These are phyloP conservation scores for Paraescarpia echinospica DNA, from an alignment of 1,140 invertebrate species.

Conservation along the genomic window DNA sequence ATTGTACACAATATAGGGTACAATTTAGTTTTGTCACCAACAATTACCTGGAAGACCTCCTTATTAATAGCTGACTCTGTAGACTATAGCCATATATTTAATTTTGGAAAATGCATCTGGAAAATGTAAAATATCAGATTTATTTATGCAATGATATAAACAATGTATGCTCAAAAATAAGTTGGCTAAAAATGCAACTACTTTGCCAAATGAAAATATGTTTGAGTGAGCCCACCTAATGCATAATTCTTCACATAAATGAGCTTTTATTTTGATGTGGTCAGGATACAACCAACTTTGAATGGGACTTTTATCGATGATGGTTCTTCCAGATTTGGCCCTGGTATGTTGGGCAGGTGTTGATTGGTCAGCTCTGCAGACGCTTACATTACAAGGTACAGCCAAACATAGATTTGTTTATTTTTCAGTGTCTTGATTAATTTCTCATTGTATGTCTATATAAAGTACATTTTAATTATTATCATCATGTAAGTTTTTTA, in stretches of 20 bases:
- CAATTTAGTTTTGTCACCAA: no score
- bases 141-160: no score
- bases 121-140: no score
- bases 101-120: no score
- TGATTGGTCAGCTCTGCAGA: constrained; percentile 28
- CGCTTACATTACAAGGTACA: neutral
- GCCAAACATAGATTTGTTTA: neutral
- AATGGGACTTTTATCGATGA: constrained; percentile 42
- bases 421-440: neutral
- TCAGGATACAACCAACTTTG: constrained; percentile 43
- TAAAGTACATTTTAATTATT: neutral
- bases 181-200: no score
- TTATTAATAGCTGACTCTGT: no score
- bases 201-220: no score
- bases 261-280: neutral
- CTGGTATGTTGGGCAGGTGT: constrained; percentile 38
- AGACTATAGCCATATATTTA: no score
- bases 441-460: neutral
- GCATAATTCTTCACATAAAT: neutral
- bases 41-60: no score
- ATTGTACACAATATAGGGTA: no score
- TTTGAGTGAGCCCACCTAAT: neutral
- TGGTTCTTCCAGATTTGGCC: constrained; percentile 37
- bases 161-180: no score
- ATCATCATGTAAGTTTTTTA: neutral